These are phyloP conservation scores for Nannospalax galili DNA, from an alignment of 2,113 vertebrate species.

Conservation along the genomic window DNA sequence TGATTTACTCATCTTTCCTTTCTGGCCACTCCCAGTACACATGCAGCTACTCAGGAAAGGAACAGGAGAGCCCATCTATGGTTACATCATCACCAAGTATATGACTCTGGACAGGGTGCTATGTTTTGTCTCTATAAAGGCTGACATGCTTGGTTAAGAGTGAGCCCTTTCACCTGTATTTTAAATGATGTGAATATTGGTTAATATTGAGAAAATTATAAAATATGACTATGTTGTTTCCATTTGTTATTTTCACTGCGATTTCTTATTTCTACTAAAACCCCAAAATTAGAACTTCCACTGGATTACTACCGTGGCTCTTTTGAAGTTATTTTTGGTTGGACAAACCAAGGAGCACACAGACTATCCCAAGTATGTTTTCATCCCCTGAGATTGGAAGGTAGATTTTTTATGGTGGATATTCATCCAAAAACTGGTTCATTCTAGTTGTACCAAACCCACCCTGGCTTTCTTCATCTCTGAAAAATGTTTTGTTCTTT, in stretches of 20 bases:
- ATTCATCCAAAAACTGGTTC: constrained; percentile 11
- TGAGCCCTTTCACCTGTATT: background rate
- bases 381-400: background rate
- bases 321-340: constrained; percentile 45
- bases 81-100: background rate
- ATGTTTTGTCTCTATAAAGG: background rate
- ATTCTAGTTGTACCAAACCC: background rate
- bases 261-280: constrained; percentile 37
- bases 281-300: constrained; percentile 2
- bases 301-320: background rate
- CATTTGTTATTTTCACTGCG: background rate
- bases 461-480: background rate
- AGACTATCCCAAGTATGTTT: background rate
- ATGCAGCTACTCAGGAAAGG: background rate
- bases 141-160: background rate
- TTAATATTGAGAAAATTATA: background rate
- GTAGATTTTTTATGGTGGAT: constrained; percentile 26
- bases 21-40: background rate
- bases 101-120: background rate
- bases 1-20: background rate
- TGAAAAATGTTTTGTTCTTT: constrained; percentile 43
- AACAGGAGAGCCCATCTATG: background rate
- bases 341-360: background rate
- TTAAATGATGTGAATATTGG: constrained; percentile 7
- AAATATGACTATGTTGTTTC: background rate